Evolutionary conservation across 2,797 vertebrate species (phyloP).

Genomic region (Antennarius maculatus): DNA sequence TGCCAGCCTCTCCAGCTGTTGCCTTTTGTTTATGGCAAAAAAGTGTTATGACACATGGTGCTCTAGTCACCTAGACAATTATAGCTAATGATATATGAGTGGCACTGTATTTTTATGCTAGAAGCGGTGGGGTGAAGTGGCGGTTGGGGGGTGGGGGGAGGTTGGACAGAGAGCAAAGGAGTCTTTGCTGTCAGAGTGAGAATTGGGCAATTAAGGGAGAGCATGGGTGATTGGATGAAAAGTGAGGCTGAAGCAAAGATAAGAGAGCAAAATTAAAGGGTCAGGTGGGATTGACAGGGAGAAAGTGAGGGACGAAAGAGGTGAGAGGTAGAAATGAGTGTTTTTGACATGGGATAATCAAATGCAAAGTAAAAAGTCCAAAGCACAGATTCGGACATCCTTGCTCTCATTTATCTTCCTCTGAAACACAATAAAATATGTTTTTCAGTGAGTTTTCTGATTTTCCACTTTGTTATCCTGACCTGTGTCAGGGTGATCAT

Average conservation of each 20-base stretch:
- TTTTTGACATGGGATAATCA: conserved; percentile 31
- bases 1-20: conserved; percentile 80
- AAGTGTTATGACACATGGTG: conserved; percentile 68
- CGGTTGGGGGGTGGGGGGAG: background rate
- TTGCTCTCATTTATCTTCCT: too few relatives aligned
- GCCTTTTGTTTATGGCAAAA: conserved; percentile 80
- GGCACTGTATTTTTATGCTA: conserved; percentile 50
- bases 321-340: conserved; percentile 22
- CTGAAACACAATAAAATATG: too few relatives aligned
- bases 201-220: conserved; percentile 41
- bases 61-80: conserved; percentile 81
- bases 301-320: conserved; percentile 7
- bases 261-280: conserved; percentile 28
- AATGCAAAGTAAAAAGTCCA: too few relatives aligned
- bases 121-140: background rate
- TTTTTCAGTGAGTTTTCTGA: too few relatives aligned
- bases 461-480: too few relatives aligned
- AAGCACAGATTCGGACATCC: too few relatives aligned
- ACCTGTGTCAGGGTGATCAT: conserved; percentile 2
- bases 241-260: background rate
- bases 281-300: background rate
- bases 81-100: conserved; percentile 76
- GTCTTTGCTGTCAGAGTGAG: conserved; percentile 4
- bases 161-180: background rate
- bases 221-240: conserved; percentile 28